These are phyloP conservation scores for Pristionchus entomophagus DNA, from an alignment of 2,888 invertebrate species.

Conservation along the genomic window DNA sequence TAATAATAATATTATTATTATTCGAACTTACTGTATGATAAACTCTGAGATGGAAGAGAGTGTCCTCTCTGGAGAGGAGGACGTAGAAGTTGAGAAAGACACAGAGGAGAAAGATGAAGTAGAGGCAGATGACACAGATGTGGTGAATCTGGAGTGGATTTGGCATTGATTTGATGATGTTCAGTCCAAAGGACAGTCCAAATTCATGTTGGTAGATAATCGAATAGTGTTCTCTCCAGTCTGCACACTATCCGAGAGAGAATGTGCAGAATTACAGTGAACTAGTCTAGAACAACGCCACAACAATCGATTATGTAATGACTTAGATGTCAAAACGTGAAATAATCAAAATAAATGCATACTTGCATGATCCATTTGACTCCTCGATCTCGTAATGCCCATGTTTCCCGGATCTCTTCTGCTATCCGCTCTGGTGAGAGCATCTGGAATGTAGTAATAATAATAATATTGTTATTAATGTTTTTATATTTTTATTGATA, in stretches of 20 bases:
- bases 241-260: too few relatives aligned
- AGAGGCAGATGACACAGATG: constrained; percentile 61
- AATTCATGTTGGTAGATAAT: background rate
- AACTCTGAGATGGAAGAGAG: constrained; percentile 70
- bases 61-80: constrained; percentile 68
- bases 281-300: too few relatives aligned
- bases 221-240: too few relatives aligned
- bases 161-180: background rate
- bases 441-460: too few relatives aligned
- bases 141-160: constrained; percentile 62
- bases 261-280: too few relatives aligned
- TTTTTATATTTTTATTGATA: background rate
- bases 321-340: too few relatives aligned
- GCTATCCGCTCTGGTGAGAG: constrained; percentile 31
- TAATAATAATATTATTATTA: too few relatives aligned
- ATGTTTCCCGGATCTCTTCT: constrained; percentile 35
- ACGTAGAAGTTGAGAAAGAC: constrained; percentile 72
- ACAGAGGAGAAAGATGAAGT: constrained; percentile 68
- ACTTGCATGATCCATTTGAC: constrained; percentile 46
- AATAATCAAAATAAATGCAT: background rate
- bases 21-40: constrained; percentile 69
- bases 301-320: too few relatives aligned
- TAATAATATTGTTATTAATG: too few relatives aligned
- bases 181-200: background rate
- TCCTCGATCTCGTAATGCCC: constrained; percentile 38